Base-by-base conservation (phyloP, 2,888 invertebrate species). In the Bembecia ichneumoniformis region DNA sequence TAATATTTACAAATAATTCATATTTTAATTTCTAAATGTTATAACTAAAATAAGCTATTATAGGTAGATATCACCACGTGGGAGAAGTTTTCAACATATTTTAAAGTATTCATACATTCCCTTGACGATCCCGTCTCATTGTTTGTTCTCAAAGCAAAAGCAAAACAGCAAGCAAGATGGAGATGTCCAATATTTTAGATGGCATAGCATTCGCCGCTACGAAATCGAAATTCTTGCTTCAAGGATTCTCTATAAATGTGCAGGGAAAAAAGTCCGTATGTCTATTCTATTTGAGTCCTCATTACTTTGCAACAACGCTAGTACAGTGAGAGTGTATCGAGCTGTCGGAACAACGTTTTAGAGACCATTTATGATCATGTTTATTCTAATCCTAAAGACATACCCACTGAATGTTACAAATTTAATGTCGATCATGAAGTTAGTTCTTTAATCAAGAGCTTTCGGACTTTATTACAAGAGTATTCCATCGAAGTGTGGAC, bases 181-280 rank as follows among this genome's bases (percentile, higher is more conserved):
- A 86, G 86, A 84, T 87, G 84, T 87, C 84, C 84, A 86, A 87
- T 87, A 87, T 87, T 87, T 87, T 83, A 86, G 84, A 86, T 87
- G 83, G 86, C 84, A 86, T 82, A 83, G 84, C 86, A 82, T 75
- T 83, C 79, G 78, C 76, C 74, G 83, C 79, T 75, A 82, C 81
- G 80, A 76, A 81, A 77, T 81, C 82, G 77, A 74, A 80, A 86
- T 86, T 87, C 82, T 74, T 71, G 66, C 62, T 68, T 68, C 73
- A 71, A 78, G 75, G 81, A 79, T 83, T 77, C 75, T 59, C 64
- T 54, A 53, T 59, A 55, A 60, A 53, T 48, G 54, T 44, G 52
- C 59, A 53, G 56, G 49, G 58, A 54, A 77, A 73, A 62, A 56
- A 65, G 57, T 56, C 75, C 74, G 64, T 80, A 79, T 64, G 64